phyloP scores from a whole-genome alignment of 1,140 invertebrate genomes.

The Trypoxylus dichotomus region DNA sequence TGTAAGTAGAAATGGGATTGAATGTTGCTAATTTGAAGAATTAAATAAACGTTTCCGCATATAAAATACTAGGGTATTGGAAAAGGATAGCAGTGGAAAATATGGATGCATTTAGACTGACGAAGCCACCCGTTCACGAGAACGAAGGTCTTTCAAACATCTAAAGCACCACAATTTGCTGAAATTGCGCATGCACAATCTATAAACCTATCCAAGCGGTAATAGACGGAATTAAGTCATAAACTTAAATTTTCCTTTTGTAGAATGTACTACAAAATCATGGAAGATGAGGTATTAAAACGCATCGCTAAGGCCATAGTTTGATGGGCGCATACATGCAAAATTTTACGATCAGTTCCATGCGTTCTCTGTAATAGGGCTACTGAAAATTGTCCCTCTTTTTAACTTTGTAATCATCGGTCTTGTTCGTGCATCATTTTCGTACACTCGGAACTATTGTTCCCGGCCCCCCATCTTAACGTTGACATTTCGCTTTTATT shows the following conservation, averaged over 20 bases:
- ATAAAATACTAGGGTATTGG: no score
- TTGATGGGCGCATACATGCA: not conserved
- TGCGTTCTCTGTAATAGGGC: not conserved
- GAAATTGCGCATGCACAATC: not conserved
- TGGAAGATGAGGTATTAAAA: not conserved
- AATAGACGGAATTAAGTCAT: constrained; percentile 6
- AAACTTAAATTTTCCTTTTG: not conserved
- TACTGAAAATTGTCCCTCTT: not conserved
- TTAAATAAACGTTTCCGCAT: no score
- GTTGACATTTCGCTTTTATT: constrained; percentile 23
- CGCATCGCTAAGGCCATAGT: not conserved
- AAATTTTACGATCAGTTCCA: not conserved
- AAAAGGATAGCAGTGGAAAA: no score
- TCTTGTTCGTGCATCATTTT: not conserved
- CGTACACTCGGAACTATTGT: not conserved
- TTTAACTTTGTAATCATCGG: not conserved
- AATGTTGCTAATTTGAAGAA: no score
- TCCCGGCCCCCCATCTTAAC: not conserved
- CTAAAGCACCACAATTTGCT: not conserved
- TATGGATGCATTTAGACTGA: no score
- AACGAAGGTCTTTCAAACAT: not conserved
- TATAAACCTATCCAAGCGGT: not conserved
- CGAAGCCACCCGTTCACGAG: no score
- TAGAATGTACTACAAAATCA: not conserved
- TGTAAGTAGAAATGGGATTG: no score